Evolutionary conservation across 1,140 invertebrate genomes (phyloP).

Genomic region (Rhopalosiphum maidis): DNA sequence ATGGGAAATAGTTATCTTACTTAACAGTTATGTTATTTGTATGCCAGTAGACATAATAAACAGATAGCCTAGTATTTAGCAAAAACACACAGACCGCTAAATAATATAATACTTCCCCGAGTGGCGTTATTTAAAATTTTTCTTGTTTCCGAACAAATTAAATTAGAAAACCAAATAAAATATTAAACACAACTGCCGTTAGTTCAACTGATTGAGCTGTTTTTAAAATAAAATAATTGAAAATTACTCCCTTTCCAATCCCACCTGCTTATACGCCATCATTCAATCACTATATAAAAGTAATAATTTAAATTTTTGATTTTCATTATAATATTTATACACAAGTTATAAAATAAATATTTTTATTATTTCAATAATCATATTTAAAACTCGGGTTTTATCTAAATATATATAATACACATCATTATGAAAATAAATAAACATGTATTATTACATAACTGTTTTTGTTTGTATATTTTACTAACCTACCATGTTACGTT

Average conservation of each 20-base stretch:
- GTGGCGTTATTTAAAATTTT: background rate
- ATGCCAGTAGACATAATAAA: background rate
- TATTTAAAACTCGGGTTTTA: background rate
- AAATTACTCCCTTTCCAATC: background rate
- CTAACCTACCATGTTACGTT: no score
- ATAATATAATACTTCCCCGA: background rate
- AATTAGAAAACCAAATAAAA: background rate
- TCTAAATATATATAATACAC: background rate
- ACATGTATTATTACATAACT: background rate
- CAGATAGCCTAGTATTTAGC: background rate
- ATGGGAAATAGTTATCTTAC: background rate
- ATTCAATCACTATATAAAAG: background rate
- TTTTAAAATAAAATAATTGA: background rate
- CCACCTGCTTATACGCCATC: background rate
- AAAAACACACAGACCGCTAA: background rate
- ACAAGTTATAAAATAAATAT: background rate
- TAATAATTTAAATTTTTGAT: background rate
- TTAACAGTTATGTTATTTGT: background rate
- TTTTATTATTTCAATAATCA: background rate
- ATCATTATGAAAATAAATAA: background rate
- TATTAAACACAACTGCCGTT: background rate
- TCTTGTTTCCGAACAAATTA: background rate
- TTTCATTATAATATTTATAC: background rate
- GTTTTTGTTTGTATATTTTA: no score
- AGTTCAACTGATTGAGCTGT: background rate